A percentile compares a stretch with the other conserved stretches of the same genome.
Evolutionary conservation across 2,888 invertebrate species (phyloP).

Genomic region (Sussaba pulchella): DNA sequence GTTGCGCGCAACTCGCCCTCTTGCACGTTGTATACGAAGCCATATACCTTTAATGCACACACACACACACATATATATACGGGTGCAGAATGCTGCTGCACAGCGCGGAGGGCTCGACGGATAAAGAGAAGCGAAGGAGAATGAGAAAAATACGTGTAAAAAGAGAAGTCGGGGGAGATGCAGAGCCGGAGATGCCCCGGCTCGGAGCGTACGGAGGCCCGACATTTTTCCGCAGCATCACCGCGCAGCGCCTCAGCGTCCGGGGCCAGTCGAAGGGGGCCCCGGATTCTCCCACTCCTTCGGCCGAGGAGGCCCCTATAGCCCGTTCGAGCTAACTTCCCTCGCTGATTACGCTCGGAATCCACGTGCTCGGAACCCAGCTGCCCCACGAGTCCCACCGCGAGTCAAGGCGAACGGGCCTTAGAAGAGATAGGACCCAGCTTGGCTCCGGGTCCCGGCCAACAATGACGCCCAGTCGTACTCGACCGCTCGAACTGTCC

Average conservation of each 20-base stretch:
- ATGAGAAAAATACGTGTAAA: slow-evolving; percentile 55
- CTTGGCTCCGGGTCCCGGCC: slow-evolving; percentile 74
- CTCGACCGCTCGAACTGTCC: slow-evolving; percentile 75
- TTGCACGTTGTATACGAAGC: slow-evolving; percentile 11
- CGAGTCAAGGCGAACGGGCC: slow-evolving; percentile 76
- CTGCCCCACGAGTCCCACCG: slow-evolving; percentile 17
- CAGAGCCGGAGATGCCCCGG: slow-evolving; percentile 72
- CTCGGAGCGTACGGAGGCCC: slow-evolving; percentile 73
- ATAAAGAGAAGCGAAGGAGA: slow-evolving; percentile 57
- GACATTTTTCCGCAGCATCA: slow-evolving; percentile 79
- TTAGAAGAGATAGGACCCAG: slow-evolving; percentile 80
- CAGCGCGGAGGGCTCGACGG: slow-evolving; percentile 38
- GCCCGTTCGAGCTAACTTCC: slow-evolving; percentile 75
- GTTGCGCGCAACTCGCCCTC: background rate
- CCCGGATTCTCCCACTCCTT: slow-evolving; percentile 44
- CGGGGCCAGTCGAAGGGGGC: slow-evolving; percentile 31
- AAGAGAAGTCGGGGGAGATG: slow-evolving; percentile 60
- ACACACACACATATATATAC: slow-evolving; percentile 5
- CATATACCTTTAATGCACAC: slow-evolving; percentile 1
- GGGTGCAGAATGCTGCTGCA: background rate
- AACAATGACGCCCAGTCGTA: slow-evolving; percentile 83
- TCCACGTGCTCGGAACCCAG: slow-evolving; percentile 64
- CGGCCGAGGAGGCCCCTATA: slow-evolving; percentile 56
- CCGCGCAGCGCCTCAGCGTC: slow-evolving; percentile 69
- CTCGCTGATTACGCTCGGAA: slow-evolving; percentile 56